phyloP scores from a whole-genome alignment of 2,113 vertebrate species.

The Marcusenius ussheri region DNA sequence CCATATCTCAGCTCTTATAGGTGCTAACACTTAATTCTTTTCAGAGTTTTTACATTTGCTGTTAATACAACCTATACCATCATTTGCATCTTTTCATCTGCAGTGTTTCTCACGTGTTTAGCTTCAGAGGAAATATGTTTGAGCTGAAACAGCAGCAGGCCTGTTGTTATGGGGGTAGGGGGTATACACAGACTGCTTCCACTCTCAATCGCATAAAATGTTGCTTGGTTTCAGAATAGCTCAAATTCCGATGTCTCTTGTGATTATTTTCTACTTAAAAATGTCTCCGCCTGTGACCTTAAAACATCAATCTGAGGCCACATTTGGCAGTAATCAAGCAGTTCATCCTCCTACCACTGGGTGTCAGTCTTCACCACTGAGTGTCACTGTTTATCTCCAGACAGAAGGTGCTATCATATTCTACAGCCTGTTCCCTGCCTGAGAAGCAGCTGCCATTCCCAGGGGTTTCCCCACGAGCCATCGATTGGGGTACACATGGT shows the following conservation, averaged over 20 bases:
- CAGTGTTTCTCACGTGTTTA: not conserved
- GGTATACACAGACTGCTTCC: not conserved
- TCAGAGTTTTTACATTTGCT: not conserved
- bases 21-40: not conserved
- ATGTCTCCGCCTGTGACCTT: not conserved
- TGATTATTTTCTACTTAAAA: not conserved
- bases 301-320: not conserved
- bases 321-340: not conserved
- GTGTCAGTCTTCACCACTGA: constrained; percentile 10
- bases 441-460: not conserved
- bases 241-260: not conserved
- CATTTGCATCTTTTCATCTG: not conserved
- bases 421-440: not conserved
- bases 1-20: not conserved
- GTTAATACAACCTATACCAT: not conserved
- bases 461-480: not conserved
- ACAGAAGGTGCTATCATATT: not conserved
- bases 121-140: not conserved
- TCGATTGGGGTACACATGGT: not conserved
- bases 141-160: not conserved
- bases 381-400: not conserved
- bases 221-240: not conserved
- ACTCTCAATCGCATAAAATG: not conserved
- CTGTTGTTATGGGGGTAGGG: not conserved
- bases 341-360: constrained; percentile 7